Conservation (phyloP, 1,140 invertebrate species). For the Liolophura sinensis region DNA sequence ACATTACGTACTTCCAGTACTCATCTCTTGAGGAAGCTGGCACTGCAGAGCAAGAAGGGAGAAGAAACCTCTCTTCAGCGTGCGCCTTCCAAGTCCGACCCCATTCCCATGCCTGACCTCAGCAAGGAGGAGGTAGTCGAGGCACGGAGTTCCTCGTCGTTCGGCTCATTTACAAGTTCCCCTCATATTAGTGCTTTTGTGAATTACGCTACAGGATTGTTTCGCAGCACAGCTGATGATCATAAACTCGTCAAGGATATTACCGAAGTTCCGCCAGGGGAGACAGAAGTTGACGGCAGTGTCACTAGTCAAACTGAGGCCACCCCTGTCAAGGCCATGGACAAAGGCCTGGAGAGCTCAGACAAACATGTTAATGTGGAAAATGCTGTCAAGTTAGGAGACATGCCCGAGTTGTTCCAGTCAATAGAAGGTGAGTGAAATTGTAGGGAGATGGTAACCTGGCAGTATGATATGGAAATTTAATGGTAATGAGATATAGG, state of each 20-base stretch:
- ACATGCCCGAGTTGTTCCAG: constrained; percentile 91
- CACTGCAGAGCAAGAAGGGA: neutral
- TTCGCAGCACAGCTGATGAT: constrained; percentile 48
- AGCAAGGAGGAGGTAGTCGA: no score
- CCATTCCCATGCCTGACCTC: no score
- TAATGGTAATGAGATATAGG: no score
- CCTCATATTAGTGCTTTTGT: constrained; percentile 51
- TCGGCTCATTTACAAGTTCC: constrained; percentile 23
- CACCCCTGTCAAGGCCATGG: neutral
- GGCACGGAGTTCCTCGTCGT: constrained; percentile 7
- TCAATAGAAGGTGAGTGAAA: constrained; percentile 89
- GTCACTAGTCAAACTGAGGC: no score
- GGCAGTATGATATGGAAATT: neutral
- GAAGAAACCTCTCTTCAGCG: neutral
- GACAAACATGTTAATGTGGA: constrained; percentile 35
- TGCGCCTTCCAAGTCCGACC: no score
- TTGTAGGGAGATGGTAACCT: neutral
- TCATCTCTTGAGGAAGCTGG: neutral
- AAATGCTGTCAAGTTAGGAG: constrained; percentile 83
- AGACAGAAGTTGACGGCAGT: constrained; percentile 8
- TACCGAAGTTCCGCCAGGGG: constrained; percentile 20
- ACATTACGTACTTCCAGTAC: constrained; percentile 19
- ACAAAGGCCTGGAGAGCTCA: constrained; percentile 1
- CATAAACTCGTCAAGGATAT: constrained; percentile 35
- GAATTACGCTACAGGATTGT: constrained; percentile 61